Conservation (phyloP, 2,797 vertebrate species). For the Gambelia wislizenii region DNA sequence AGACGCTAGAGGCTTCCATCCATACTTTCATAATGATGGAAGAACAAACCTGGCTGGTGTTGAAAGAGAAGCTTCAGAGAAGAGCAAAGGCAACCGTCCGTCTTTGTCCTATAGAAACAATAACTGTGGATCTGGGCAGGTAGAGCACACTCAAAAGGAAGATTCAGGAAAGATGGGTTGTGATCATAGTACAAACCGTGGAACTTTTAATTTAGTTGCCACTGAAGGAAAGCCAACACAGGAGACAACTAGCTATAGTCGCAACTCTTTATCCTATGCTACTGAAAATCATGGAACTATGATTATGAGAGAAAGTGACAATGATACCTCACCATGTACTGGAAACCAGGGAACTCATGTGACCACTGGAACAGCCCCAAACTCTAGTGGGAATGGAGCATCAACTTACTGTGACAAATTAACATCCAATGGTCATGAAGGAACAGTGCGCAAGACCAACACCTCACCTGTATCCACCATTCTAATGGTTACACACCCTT, state of each 20-base stretch:
- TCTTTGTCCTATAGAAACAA: not conserved
- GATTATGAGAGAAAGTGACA: not conserved
- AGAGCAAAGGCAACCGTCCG: not conserved
- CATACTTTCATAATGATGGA: not conserved
- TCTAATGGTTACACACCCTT: rapidly evolving
- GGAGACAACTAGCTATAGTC: no score
- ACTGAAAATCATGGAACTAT: no score
- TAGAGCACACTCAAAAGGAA: not conserved
- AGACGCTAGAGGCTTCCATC: rapidly evolving
- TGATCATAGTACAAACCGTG: not conserved
- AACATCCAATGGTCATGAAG: rapidly evolving
- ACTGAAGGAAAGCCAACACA: no score
- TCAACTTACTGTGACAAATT: not conserved
- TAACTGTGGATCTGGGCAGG: not conserved
- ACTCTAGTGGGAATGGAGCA: no score
- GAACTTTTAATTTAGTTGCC: no score
- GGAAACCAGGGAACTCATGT: not conserved
- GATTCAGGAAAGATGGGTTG: not conserved
- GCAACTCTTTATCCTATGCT: no score
- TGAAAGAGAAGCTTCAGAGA: not conserved
- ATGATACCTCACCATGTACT: no score
- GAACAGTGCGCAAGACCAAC: rapidly evolving
- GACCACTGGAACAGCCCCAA: not conserved
- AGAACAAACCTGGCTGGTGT: not conserved
- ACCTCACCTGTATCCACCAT: rapidly evolving